Evolutionary conservation across 2,113 vertebrate genomes (phyloP).

Genomic region (Poecilia latipinna): DNA sequence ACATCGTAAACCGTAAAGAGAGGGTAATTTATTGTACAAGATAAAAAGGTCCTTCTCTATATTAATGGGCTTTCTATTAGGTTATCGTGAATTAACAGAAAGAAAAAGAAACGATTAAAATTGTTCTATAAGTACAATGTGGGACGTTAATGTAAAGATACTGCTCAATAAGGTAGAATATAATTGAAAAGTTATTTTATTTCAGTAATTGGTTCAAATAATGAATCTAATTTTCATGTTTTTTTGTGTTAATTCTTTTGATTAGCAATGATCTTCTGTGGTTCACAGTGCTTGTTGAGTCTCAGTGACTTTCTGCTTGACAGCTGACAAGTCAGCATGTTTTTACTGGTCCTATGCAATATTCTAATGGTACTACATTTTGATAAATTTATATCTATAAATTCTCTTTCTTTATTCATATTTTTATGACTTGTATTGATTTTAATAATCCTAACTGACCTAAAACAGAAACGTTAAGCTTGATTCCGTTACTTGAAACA

Average conservation of each 20-base stretch:
- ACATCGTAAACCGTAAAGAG: neutral
- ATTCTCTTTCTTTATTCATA: no score
- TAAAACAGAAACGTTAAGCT: neutral
- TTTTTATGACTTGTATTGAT: neutral
- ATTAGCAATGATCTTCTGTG: no score
- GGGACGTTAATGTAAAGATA: neutral
- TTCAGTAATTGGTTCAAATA: no score
- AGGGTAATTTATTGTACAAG: neutral
- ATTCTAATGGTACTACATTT: no score
- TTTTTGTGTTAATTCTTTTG: no score
- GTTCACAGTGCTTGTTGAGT: no score
- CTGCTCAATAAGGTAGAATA: neutral
- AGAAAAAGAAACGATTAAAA: neutral
- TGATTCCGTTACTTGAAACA: no score
- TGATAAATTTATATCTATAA: no score
- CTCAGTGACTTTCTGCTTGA: no score
- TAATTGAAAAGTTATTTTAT: no score
- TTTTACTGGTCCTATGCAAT: no score
- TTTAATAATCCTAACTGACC: neutral
- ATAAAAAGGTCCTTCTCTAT: conserved; percentile 2
- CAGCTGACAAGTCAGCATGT: no score
- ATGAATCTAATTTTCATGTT: neutral
- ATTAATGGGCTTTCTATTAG: conserved; percentile 31
- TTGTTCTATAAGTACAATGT: neutral
- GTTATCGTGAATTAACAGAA: conserved; percentile 17